Evolutionary conservation across 1,140 invertebrate species (phyloP).

Genomic region (Chrysomallon squamiferum): DNA sequence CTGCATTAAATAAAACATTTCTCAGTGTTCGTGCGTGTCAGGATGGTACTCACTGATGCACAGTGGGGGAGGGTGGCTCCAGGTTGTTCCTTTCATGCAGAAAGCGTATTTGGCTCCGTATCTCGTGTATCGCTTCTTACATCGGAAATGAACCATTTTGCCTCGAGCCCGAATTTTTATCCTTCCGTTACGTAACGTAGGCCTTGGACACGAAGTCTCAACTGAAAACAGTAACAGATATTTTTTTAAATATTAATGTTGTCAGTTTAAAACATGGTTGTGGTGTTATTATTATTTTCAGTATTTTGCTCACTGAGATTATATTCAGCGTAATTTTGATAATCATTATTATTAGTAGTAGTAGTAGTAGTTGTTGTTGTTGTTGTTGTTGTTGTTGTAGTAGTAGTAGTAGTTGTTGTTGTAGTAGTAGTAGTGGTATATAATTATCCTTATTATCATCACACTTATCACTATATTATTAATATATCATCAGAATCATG

Average conservation of each 20-base stretch:
- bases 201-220: background rate
- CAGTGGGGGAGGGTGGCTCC: constrained; percentile 21
- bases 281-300: background rate
- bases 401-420: too few species aligned
- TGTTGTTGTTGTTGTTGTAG: too few species aligned
- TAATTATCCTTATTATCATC: too few species aligned
- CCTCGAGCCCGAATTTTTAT: constrained; percentile 9
- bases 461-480: too few species aligned
- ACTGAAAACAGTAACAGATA: too few species aligned
- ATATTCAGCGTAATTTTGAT: background rate
- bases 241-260: background rate
- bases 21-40: too few species aligned
- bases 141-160: constrained; percentile 16
- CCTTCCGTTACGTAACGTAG: constrained; percentile 8
- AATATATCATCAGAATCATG: too few species aligned
- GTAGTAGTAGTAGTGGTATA: too few species aligned
- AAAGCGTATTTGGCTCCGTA: constrained; percentile 20
- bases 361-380: background rate
- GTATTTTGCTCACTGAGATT: background rate
- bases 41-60: constrained; percentile 26
- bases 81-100: constrained; percentile 8
- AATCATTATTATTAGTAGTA: background rate
- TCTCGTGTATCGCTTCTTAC: constrained; percentile 16
- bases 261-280: background rate
- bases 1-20: too few species aligned